Percentiles rank a stretch among this genome's conserved stretches.
phyloP scores from a whole-genome alignment of 2,888 invertebrate species.

The Neria commutata region DNA sequence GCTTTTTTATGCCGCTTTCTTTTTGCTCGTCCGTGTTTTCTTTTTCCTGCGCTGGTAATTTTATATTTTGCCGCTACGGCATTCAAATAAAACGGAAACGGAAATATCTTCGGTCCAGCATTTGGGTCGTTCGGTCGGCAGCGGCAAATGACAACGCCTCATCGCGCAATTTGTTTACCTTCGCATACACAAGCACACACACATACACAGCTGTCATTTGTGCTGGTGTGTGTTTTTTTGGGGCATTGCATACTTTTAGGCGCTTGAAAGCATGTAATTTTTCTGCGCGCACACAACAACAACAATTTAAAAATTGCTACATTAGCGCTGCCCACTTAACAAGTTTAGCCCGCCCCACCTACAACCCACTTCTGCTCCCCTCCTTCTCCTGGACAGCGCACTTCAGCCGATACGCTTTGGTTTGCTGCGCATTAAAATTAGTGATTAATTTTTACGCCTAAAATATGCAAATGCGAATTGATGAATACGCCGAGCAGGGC shows the following conservation, averaged over 20 bases:
- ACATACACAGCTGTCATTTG: no score
- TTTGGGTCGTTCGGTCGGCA: neutral
- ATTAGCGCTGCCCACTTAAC: conserved; percentile 59
- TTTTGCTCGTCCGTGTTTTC: neutral
- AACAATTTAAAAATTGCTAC: conserved; percentile 58
- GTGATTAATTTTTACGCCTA: conserved; percentile 60
- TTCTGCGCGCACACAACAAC: conserved; percentile 29
- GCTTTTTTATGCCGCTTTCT: conserved; percentile 14
- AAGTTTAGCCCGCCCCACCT: conserved; percentile 37
- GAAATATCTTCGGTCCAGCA: conserved; percentile 20
- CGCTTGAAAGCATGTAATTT: no score
- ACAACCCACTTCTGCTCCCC: neutral
- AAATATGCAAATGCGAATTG: conserved; percentile 59
- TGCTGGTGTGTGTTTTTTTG: conserved; percentile 8
- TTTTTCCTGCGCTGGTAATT: conserved; percentile 9
- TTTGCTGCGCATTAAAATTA: conserved; percentile 56
- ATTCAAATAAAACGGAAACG: conserved; percentile 16
- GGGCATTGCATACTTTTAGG: conserved; percentile 14
- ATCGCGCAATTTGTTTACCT: conserved; percentile 58
- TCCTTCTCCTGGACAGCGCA: neutral
- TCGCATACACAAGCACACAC: no score
- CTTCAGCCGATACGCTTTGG: conserved; percentile 4
- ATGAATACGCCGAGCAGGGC: conserved; percentile 42
- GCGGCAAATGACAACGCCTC: conserved; percentile 56
- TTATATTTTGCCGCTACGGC: conserved; percentile 9